These are phyloP conservation scores for Parambassis ranga DNA, from an alignment of 2,797 vertebrate genomes.

Conservation along the genomic window DNA sequence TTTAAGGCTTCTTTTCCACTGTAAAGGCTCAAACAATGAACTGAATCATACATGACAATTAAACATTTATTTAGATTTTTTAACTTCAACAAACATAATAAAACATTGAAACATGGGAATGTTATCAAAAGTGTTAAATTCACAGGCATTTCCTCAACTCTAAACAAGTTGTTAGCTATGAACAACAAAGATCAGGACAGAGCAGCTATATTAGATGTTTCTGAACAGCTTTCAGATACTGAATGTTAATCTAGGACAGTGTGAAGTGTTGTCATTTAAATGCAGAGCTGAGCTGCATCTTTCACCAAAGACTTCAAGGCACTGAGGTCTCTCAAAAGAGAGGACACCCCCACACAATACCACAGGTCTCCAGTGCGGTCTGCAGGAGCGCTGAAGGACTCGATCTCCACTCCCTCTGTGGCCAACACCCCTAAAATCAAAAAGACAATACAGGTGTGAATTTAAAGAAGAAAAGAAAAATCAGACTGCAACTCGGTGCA, in stretches of 20 bases:
- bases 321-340: conserved; percentile 73
- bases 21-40: conserved; percentile 15
- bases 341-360: conserved; percentile 84
- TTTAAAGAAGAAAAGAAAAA: neutral
- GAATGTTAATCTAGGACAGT: neutral
- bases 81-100: conserved; percentile 29
- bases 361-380: conserved; percentile 79
- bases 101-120: conserved; percentile 47
- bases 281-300: conserved; percentile 81
- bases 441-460: conserved; percentile 6
- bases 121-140: conserved; percentile 45
- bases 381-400: conserved; percentile 85
- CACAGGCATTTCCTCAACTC: conserved; percentile 23
- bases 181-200: conserved; percentile 30
- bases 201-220: conserved; percentile 4
- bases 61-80: conserved; percentile 11
- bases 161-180: conserved; percentile 53
- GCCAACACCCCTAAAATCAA: conserved; percentile 81
- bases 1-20: too few species aligned
- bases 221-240: neutral
- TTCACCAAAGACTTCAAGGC: conserved; percentile 78
- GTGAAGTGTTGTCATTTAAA: conserved; percentile 63
- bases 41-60: neutral
- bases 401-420: conserved; percentile 78
- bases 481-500: neutral